Evolutionary conservation across 2,113 vertebrate species (phyloP), one percentile per base, ranked within the genome.

Genomic region (Sapajus apella): DNA sequence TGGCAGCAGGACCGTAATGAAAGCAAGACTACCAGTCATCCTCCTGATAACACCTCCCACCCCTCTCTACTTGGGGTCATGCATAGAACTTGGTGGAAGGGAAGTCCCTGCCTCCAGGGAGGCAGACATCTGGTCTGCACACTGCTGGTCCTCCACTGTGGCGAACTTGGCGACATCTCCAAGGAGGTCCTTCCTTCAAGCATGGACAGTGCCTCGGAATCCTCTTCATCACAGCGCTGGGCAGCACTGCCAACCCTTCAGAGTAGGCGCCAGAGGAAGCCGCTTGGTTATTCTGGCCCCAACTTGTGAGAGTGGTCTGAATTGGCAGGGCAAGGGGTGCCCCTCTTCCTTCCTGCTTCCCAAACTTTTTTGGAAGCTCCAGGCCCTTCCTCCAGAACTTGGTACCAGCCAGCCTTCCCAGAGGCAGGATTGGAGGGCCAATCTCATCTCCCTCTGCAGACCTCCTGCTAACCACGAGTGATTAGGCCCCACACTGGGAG

Each of bases 81-180:
- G 50, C n/a, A 45, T 55, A 4, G 23, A n/a, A 43, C n/a, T 14
- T 20, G 43, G 45, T 30, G 35, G 9, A 20, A 8, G 17, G 86
- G 35, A 12, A 70, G 75, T 25, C 58, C 47, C 50, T 12, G 2
- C 4, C 8, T 68, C 35, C 0, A 55, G 35, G 37, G 12, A 4
- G 13, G 70, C 52, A 27, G 12, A 23, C 18, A 3, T 0, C 0
- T 1, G 20, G 37, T 13, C n/a, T 21, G 20, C 40, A 32, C 23
- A 20, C 27, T 21, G 20, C 70, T 4, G 5, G 52, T 10, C 58
- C 61, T 35, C 61, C 23, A 61, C 25, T 5, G 1, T 10, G 32
- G 70, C 23, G 18, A 76, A 82, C 11, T 2, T 0, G 91, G 72
- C 30, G 20, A 2, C 0, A 18, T 21, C 40, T 9, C 23, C 32